Base-by-base conservation (phyloP, 2,113 vertebrate species). In the Platanista minor region DNA sequence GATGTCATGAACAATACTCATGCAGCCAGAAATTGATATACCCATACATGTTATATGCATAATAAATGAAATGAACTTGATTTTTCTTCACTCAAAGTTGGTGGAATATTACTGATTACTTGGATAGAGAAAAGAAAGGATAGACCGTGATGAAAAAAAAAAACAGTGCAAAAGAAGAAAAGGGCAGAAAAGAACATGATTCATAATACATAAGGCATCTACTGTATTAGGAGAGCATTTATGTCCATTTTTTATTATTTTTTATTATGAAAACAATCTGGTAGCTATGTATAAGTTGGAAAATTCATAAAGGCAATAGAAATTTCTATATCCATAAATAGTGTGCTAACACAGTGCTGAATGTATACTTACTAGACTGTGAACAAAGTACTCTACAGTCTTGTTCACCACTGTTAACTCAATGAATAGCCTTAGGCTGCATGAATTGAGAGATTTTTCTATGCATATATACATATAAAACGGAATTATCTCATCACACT, bases 261-360 rank as follows among this genome's bases (percentile, higher is more conserved):
- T 95, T 85, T 84, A 74, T 20, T 94, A 82, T 69, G 49, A 91
- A 97, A 92, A 21, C 11, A 72, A n/a, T 49, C 62, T 36, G 5
- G 71, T 95, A 74, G 39, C 29, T 85, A 72, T 49, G 78, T 21
- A 84, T 72, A 97, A 80, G 88, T 72, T 82, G 64, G 36, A 94
- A 94, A 90, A 74, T 61, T 61, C 43, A 49, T 83, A 69, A 78
- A 49, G 36, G 20, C 39, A 84, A 87, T 72, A 74, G 46, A 92
- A 87, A 95, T 36, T 81, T 8, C 13, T 93, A 25, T 83, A 78
- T 29, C n/a, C 18, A 62, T 85, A 93, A 95, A 33, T 46, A 91
- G n/a, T 78, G 39, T 92, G 10, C 36, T 80, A 43, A 67, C 27
- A 86, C 31, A 87, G 64, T 83, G 41, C 67, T 57, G 54, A 31